Evolutionary conservation across 2,888 invertebrate genomes (phyloP).

Genomic region (Xestia ashworthii): DNA sequence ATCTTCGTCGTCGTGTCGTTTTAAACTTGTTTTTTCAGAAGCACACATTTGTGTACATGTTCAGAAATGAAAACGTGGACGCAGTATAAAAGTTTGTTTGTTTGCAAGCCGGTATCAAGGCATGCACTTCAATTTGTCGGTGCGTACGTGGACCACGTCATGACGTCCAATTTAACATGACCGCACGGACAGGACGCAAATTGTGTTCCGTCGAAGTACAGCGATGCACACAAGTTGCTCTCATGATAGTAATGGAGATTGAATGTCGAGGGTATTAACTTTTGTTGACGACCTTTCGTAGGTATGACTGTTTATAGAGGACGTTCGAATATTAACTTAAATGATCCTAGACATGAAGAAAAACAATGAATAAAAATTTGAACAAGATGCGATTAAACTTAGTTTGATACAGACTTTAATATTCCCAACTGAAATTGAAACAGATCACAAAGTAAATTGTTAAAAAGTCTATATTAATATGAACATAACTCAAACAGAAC

Average conservation of each 20-base stretch:
- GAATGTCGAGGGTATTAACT: conserved; percentile 18
- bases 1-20: too few species aligned
- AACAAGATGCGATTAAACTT: neutral
- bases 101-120: conserved; percentile 10
- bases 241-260: conserved; percentile 35
- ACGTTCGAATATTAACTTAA: neutral
- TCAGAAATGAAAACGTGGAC: neutral
- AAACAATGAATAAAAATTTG: neutral
- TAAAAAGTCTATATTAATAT: too few species aligned
- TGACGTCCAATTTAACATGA: conserved; percentile 59
- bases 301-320: neutral
- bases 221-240: conserved; percentile 29
- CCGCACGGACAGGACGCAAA: conserved; percentile 40
- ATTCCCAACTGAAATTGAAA: too few species aligned
- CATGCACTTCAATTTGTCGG: conserved; percentile 62
- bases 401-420: neutral
- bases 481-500: too few species aligned
- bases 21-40: neutral
- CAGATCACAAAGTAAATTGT: too few species aligned
- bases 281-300: conserved; percentile 13
- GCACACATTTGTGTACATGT: neutral
- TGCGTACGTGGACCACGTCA: conserved; percentile 45
- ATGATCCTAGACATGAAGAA: neutral
- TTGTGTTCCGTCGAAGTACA: conserved; percentile 32
- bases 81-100: conserved; percentile 22